Evolutionary conservation across 2,113 vertebrate genomes (phyloP), one percentile per base, ranked within the genome.

Genomic region (Benitochromis conjunctus): DNA sequence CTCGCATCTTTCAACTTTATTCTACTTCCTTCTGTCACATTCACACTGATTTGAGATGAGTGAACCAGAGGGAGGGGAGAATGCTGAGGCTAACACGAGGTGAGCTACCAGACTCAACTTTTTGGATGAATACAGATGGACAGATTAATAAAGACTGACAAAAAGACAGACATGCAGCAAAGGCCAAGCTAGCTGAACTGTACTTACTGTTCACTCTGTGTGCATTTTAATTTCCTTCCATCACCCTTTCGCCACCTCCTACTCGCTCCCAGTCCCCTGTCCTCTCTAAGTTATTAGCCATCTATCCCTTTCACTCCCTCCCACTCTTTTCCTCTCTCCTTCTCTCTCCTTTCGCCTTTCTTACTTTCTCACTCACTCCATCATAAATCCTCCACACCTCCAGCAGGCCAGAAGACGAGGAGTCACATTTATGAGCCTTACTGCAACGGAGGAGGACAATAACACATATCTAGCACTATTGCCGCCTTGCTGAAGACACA

Each of bases 391-490:
- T 90, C 92, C 77, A 62, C 89, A 89, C 81, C 80, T 91, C 88
- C 83, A 83, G 86, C 66, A 41, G 85, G 82, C 82, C 79, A 77
- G 83, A 81, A 91, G 83, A 88, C 26, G 54, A 92, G 81, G 87
- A 93, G 92, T 86, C 88, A 89, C 62, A 93, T 95, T 95, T 94
- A 94, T 86, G 93, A 94, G 91, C 84, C 79, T 85, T 88, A 78
- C 89, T 88, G 91, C 85, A 83, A 69, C 24, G 87, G 80, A 89
- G 81, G 85, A 92, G 85, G 86, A 94, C 91, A 92, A 92, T 84
- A 88, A 91, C 86, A 89, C 88, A 85, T 85, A 83, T 88, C 69
- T 89, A 31, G 71, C n/a, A 78, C 24, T 74, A 74, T 19, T 74
- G 56, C 77, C 26, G 21, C 71, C 34, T 58, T 53, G 21, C 74